Evolutionary conservation across 2,797 vertebrate genomes (phyloP).

Genomic region (Gallinago solitaria): DNA sequence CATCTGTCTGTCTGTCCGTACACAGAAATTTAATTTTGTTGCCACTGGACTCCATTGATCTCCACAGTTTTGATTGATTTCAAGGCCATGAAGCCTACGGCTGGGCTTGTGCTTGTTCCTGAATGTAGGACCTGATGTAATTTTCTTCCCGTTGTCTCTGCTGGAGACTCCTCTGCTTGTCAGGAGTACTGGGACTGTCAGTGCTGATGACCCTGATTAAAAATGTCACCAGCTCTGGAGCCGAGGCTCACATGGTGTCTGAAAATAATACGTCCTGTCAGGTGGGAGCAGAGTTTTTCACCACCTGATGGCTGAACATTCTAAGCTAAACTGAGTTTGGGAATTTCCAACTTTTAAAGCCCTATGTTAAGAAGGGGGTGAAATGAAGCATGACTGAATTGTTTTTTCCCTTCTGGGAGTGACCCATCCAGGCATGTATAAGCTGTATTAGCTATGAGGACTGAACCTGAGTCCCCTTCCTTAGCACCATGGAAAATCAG

Average conservation of each 20-base stretch:
- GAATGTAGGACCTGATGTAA: neutral
- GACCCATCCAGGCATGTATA: neutral
- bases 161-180: conserved; percentile 30
- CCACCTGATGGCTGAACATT: neutral
- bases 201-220: conserved; percentile 55
- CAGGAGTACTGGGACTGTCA: conserved; percentile 21
- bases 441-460: neutral
- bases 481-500: neutral
- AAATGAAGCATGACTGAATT: neutral
- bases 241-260: neutral
- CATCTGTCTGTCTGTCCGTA: neutral
- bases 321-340: neutral
- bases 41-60: conserved; percentile 17
- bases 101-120: neutral
- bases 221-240: conserved; percentile 29
- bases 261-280: neutral
- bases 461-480: neutral
- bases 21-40: neutral
- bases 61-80: neutral
- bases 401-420: neutral
- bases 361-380: neutral
- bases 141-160: conserved; percentile 4
- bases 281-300: neutral
- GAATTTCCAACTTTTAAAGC: neutral
- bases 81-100: conserved; percentile 3